phyloP scores from a whole-genome alignment of 1,140 invertebrate species.

The Drosophila yakuba region DNA sequence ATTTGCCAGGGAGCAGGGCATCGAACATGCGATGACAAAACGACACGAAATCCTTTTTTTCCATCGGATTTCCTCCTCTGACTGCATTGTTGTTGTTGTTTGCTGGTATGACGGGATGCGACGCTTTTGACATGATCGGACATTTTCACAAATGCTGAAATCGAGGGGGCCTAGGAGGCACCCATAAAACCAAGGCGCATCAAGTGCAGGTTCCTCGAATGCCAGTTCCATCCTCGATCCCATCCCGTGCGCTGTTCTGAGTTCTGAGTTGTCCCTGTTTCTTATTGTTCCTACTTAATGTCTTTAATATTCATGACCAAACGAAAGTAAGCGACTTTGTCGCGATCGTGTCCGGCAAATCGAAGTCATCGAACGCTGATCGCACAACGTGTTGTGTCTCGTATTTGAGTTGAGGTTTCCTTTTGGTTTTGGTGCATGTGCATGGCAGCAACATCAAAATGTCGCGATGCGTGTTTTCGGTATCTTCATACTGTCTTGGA shows the following conservation, averaged over 20 bases:
- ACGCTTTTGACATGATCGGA: conserved; percentile 76
- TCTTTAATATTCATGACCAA: conserved; percentile 84
- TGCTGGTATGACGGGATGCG: conserved; percentile 38
- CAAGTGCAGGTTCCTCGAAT: conserved; percentile 17
- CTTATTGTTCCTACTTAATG: conserved; percentile 83
- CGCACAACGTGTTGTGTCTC: conserved; percentile 28
- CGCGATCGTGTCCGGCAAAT: conserved; percentile 79
- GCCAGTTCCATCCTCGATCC: conserved; percentile 9
- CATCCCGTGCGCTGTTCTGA: conserved; percentile 6
- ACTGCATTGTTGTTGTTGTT: conserved; percentile 36
- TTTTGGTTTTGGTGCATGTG: conserved; percentile 27
- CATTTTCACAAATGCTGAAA: conserved; percentile 66
- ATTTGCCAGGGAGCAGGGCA: conserved; percentile 60
- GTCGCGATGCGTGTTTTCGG: conserved; percentile 50
- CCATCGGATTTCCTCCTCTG: not conserved
- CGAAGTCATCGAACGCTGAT: conserved; percentile 56
- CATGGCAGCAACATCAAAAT: conserved; percentile 26
- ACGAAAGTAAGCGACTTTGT: conserved; percentile 83
- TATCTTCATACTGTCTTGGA: conserved; percentile 20
- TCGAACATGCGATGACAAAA: conserved; percentile 79
- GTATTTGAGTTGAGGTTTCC: conserved; percentile 9
- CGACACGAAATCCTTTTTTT: conserved; percentile 76
- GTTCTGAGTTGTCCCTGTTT: conserved; percentile 25
- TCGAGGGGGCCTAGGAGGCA: not conserved
- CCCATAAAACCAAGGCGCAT: conserved; percentile 67